Conservation (phyloP, 2,797 vertebrate genomes). For the Lagorchestes hirsutus region DNA sequence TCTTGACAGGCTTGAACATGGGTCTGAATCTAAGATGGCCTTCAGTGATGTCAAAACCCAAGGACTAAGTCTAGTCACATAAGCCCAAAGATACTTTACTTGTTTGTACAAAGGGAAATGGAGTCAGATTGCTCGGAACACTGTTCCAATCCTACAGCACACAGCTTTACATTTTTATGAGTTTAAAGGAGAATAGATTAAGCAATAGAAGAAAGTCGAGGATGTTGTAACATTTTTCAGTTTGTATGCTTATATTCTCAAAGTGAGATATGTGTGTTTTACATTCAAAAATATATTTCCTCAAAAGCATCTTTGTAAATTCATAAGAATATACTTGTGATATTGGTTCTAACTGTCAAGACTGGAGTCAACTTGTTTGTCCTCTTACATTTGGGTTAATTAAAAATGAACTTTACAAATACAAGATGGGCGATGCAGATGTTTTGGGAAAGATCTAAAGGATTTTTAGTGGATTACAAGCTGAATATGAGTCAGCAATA, state of each 20-base stretch:
- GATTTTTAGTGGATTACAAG: not conserved
- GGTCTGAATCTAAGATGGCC: not conserved
- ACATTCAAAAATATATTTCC: not conserved
- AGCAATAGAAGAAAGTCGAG: conserved; percentile 5
- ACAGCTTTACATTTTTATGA: not conserved
- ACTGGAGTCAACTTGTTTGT: not conserved
- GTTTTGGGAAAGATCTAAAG: not conserved
- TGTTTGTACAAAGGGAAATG: not conserved
- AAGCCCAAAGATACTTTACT: not conserved
- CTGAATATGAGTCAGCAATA: not conserved
- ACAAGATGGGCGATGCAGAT: not conserved
- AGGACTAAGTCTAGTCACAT: not conserved
- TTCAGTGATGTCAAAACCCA: not conserved
- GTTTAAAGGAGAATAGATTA: conserved; percentile 21
- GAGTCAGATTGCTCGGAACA: not conserved
- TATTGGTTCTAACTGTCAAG: not conserved
- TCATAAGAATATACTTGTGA: not conserved
- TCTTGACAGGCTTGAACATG: not conserved
- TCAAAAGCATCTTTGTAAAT: not conserved
- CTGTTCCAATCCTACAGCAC: not conserved
- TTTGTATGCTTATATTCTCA: not conserved
- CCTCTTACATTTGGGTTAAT: not conserved
- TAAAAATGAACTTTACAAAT: not conserved
- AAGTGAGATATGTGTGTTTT: not conserved
- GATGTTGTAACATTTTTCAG: not conserved